Evolutionary conservation across 2,113 vertebrate species (phyloP).

Genomic region (Himantopus leucocephalus): DNA sequence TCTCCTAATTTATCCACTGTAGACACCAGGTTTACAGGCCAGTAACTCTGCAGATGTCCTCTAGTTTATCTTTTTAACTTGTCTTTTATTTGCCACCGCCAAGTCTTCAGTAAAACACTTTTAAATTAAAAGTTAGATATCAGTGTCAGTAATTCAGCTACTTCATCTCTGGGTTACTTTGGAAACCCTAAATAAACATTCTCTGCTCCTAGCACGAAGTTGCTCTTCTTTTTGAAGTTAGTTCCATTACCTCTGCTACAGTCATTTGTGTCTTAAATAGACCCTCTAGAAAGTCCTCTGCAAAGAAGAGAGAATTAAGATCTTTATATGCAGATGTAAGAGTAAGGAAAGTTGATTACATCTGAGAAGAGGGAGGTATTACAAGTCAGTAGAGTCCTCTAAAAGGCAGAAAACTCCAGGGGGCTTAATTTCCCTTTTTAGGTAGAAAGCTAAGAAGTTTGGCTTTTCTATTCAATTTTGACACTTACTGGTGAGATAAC

Average conservation of each 20-base stretch:
- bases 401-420: not conserved
- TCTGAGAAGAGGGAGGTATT: not conserved
- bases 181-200: not conserved
- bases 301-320: not conserved
- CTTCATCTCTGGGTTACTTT: not conserved
- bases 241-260: not conserved
- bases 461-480: not conserved
- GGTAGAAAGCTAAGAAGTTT: not conserved
- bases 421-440: not conserved
- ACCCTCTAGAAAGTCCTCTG: not conserved
- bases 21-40: not conserved
- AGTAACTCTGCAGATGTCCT: not conserved
- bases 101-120: not conserved
- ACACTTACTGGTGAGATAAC: not conserved
- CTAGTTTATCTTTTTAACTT: not conserved
- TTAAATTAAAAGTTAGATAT: not conserved
- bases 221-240: no score
- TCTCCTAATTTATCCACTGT: not conserved
- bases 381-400: not conserved
- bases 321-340: not conserved
- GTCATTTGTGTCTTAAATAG: not conserved
- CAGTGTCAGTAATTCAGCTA: not conserved
- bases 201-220: no score
- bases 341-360: not conserved
- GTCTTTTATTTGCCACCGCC: not conserved